phyloP scores from a whole-genome alignment of 2,888 invertebrate species.

The Drosophila mettleri region DNA sequence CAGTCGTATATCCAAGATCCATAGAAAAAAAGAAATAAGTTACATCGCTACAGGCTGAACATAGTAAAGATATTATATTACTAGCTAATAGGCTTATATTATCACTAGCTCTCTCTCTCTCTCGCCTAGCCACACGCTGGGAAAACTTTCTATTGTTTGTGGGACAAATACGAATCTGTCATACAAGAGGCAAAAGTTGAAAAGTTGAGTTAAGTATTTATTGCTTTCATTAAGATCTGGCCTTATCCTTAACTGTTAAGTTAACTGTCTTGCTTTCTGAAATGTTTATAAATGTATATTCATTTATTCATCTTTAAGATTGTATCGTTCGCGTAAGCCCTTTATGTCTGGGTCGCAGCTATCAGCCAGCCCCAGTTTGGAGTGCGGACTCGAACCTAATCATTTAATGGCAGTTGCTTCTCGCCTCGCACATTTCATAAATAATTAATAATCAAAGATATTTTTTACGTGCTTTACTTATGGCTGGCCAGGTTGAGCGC shows the following conservation, averaged over 20 bases:
- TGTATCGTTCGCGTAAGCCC: conserved; percentile 10
- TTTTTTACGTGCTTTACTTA: conserved; percentile 53
- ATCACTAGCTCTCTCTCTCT: too few species aligned
- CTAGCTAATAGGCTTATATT: not conserved
- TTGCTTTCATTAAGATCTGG: not conserved
- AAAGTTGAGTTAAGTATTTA: not conserved
- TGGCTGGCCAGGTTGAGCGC: conserved; percentile 45
- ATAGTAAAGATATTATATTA: not conserved
- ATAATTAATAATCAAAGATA: conserved; percentile 76
- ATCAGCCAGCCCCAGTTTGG: too few species aligned
- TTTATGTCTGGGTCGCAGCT: not conserved
- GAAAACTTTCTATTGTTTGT: not conserved
- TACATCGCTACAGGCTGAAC: not conserved
- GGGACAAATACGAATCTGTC: not conserved
- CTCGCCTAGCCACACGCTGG: not conserved
- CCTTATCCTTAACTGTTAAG: not conserved
- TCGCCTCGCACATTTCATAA: conserved; percentile 55
- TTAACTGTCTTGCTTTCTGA: not conserved
- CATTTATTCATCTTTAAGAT: conserved; percentile 25
- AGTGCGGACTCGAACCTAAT: conserved; percentile 58
- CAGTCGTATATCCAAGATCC: too few species aligned
- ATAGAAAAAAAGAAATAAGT: too few species aligned
- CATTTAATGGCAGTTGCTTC: conserved; percentile 63
- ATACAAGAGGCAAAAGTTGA: not conserved
- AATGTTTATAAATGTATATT: conserved; percentile 1